phyloP scores from a whole-genome alignment of 2,113 vertebrate genomes.

The Centropristis striata region DNA sequence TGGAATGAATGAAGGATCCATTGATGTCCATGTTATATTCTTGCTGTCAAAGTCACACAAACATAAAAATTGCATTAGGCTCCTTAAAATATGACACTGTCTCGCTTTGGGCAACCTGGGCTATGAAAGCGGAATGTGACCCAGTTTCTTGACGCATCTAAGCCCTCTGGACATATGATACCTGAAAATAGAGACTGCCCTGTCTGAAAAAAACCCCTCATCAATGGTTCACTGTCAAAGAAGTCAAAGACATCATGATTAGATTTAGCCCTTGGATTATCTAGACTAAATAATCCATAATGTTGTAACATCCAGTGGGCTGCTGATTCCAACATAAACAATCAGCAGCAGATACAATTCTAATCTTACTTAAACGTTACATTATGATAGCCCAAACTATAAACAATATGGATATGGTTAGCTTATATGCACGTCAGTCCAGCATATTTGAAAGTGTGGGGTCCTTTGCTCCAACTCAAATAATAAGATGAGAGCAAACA shows the following conservation, averaged over 20 bases:
- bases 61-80: neutral
- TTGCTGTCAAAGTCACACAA: slow-evolving; percentile 8
- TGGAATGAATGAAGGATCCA: neutral
- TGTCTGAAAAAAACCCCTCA: slow-evolving; percentile 27
- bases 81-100: slow-evolving; percentile 33
- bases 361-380: neutral
- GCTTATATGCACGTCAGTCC: neutral
- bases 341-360: neutral
- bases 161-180: slow-evolving; percentile 55
- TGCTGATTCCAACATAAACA: neutral
- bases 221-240: slow-evolving; percentile 30
- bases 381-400: neutral
- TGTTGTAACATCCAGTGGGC: neutral
- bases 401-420: neutral
- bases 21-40: neutral
- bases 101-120: slow-evolving; percentile 34
- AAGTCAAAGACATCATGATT: slow-evolving; percentile 18
- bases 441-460: neutral
- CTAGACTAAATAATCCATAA: slow-evolving; percentile 27
- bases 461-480: neutral
- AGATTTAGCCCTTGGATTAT: slow-evolving; percentile 13
- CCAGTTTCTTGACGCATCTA: slow-evolving; percentile 55
- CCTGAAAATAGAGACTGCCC: slow-evolving; percentile 48
- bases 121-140: slow-evolving; percentile 36
- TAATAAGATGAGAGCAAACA: neutral